Conservation (phyloP, 1,140 invertebrate genomes). For the Drosophila sucinea region DNA sequence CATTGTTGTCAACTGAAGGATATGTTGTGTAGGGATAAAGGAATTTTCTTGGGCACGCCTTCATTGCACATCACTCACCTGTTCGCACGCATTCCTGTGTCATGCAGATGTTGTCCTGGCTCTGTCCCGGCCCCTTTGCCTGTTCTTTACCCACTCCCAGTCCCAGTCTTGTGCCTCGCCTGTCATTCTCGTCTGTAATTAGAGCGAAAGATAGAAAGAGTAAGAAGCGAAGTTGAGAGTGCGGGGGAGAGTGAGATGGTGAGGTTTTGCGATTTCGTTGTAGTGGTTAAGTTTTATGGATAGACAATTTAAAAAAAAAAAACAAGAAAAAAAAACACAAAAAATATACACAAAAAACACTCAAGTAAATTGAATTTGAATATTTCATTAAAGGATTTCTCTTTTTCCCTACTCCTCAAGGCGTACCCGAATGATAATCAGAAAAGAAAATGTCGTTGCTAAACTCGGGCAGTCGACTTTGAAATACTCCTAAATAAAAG, state of each 20-base stretch:
- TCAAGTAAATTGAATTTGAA: conserved; percentile 73
- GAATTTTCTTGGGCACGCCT: conserved; percentile 8
- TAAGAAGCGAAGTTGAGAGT: background rate
- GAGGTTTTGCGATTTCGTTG: conserved; percentile 14
- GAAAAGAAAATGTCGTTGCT: background rate
- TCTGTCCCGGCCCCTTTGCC: conserved; percentile 1
- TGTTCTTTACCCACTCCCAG: background rate
- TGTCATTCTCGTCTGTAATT: conserved; percentile 61
- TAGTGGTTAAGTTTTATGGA: conserved; percentile 11
- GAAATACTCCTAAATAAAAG: background rate
- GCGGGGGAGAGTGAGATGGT: background rate
- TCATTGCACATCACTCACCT: conserved; percentile 83
- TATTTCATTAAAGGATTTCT: conserved; percentile 54
- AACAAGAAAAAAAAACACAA: background rate
- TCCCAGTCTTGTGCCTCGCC: conserved; percentile 27
- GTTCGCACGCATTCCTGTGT: conserved; percentile 89
- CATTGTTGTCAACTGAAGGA: conserved; percentile 3
- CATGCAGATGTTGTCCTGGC: conserved; percentile 85
- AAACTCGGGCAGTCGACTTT: background rate
- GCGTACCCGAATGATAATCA: background rate
- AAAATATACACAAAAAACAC: conserved; percentile 44
- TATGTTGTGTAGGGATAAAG: background rate
- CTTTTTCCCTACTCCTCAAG: background rate
- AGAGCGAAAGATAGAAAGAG: conserved; percentile 27
- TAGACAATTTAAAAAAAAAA: conserved; percentile 9